Percentiles rank a stretch among this genome's conserved stretches.
phyloP scores from a whole-genome alignment of 1,140 invertebrate genomes.

The Pogonus chalceus region DNA sequence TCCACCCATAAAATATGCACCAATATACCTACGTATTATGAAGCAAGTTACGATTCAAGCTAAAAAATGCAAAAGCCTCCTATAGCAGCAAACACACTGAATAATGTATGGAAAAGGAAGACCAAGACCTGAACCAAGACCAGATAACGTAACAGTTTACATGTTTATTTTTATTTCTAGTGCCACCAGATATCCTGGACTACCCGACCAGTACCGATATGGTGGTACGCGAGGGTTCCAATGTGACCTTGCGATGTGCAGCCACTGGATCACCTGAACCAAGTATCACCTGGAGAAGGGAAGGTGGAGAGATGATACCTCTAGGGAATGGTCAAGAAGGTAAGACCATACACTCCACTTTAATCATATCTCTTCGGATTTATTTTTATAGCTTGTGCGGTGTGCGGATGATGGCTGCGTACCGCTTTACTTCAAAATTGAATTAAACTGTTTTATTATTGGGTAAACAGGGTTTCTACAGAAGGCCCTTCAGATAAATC shows the following conservation, averaged over 20 bases:
- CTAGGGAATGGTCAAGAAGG: constrained; percentile 44
- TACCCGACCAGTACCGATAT: constrained; percentile 79
- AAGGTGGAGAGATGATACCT: constrained; percentile 57
- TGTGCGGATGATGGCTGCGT: too few species aligned
- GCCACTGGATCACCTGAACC: constrained; percentile 75
- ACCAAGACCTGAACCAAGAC: not conserved
- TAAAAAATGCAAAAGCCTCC: not conserved
- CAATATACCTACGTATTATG: not conserved
- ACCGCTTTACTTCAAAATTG: too few species aligned
- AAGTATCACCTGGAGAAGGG: constrained; percentile 74
- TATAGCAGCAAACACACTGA: not conserved
- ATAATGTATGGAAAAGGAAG: not conserved
- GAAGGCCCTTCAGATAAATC: too few species aligned
- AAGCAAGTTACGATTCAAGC: not conserved
- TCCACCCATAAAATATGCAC: constrained; percentile 5
- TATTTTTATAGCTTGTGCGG: too few species aligned
- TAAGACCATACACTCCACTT: too few species aligned
- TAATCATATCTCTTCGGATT: too few species aligned
- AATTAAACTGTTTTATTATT: too few species aligned
- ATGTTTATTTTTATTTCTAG: constrained; percentile 45
- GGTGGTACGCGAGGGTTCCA: constrained; percentile 74
- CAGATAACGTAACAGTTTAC: not conserved
- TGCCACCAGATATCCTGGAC: constrained; percentile 82
- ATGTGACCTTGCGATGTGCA: constrained; percentile 76
- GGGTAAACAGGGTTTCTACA: too few species aligned